phyloP scores from a whole-genome alignment of 2,113 vertebrate genomes.

The Phylloscopus trochiloides region DNA sequence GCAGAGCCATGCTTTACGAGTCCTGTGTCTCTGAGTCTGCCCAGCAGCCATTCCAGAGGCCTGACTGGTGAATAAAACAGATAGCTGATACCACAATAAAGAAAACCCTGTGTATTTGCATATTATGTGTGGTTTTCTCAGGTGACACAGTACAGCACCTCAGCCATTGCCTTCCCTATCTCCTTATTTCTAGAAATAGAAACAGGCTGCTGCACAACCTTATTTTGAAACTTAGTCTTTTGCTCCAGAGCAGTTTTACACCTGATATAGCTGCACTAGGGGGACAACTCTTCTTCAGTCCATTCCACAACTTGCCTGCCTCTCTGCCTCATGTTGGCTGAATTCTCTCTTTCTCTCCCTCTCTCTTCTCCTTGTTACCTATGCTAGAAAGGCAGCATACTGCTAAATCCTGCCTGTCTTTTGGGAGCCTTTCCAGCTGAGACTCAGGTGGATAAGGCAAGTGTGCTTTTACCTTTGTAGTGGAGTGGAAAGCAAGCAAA shows the following conservation, averaged over 20 bases:
- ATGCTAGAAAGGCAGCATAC: background rate
- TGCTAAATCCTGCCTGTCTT: background rate
- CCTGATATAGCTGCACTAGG: background rate
- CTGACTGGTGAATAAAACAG: background rate
- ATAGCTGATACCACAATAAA: background rate
- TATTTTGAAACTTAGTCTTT: background rate
- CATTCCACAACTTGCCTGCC: background rate
- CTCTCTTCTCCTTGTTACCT: background rate
- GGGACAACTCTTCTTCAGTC: background rate
- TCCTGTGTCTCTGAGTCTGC: background rate
- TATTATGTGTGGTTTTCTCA: background rate
- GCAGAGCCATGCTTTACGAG: background rate
- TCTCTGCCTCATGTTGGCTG: background rate
- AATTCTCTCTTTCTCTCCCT: background rate
- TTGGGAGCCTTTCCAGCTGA: background rate
- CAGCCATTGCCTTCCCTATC: background rate
- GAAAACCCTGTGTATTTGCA: background rate
- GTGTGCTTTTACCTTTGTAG: background rate
- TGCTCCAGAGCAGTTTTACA: background rate
- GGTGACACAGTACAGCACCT: background rate
- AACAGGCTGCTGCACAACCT: background rate
- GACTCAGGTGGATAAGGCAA: background rate
- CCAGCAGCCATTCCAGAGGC: background rate
- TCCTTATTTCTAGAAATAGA: background rate
- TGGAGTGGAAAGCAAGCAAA: conserved; percentile 12